Evolutionary conservation across 2,888 invertebrate species (phyloP), one percentile per base, ranked within the genome.

Genomic region (Chrysodeixis includens): DNA sequence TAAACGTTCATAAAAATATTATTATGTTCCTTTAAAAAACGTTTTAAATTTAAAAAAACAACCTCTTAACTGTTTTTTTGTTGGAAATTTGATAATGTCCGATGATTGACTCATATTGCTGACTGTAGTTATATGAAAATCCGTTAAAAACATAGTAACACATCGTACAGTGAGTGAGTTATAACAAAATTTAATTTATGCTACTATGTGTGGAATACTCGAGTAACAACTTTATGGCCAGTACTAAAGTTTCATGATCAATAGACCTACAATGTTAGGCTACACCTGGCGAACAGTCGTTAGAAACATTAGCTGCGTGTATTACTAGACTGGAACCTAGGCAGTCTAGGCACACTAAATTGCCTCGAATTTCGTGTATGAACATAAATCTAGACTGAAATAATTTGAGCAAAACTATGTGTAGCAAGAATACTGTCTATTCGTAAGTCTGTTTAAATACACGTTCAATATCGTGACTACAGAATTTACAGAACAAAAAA

Each of bases 121-220:
- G n/a, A n/a, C n/a, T n/a, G 12, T 10, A 32, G 30, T 44, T 1
- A 53, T 1, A 16, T 20, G 32, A 22, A 32, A 12, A 30, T 4
- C 20, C 16, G 14, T 3, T 30, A 18, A 1, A 7, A 40, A 40
- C 40, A 40, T n/a, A n/a, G 40, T 40, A n/a, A n/a, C 14, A 35
- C 14, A 35, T 35, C 3, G 35, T 35, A 12, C n/a, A 40, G 40
- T 20, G 20, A 35, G 30, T 22, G 14, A 9, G 52, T 26, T 40
- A 22, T 14, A 40, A 16, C 18, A 49, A 72, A n/a, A 66, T 55
- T 60, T 55, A 56, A 54, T 60, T 30, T 26, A 55, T 20, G 30
- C 58, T 22, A 68, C 78, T 68, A 63, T 61, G 69, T 74, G 16
- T 68, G 26, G 10, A 30, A 64, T 60, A 62, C 69, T 66, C 14